Conservation (phyloP, 2,888 invertebrate genomes). For the Xylota sylvarum region DNA sequence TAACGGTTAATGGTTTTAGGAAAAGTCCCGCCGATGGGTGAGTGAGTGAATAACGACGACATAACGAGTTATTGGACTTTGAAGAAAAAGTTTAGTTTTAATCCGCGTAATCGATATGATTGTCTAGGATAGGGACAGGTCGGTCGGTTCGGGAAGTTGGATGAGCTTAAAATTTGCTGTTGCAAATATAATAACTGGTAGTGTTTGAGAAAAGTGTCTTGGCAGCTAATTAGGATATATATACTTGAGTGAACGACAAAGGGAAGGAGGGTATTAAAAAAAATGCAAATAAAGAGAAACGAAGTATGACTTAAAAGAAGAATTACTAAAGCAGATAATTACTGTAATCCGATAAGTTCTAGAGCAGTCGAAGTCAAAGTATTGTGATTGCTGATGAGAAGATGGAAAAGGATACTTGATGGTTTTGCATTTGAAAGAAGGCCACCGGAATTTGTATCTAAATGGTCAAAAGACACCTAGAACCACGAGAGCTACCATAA, state of each 20-base stretch:
- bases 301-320: no score
- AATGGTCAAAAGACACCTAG: no score
- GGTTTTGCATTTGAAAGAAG: no score
- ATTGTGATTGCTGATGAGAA: no score
- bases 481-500: no score
- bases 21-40: slow-evolving; percentile 14
- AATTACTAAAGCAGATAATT: no score
- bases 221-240: neutral
- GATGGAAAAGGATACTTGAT: no score
- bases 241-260: neutral
- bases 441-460: no score
- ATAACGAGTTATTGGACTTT: neutral
- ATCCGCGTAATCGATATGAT: slow-evolving; percentile 66
- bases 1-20: slow-evolving; percentile 22
- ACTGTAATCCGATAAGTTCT: no score
- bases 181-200: slow-evolving; percentile 16
- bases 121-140: slow-evolving; percentile 56
- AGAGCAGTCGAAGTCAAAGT: no score
- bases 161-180: slow-evolving; percentile 22
- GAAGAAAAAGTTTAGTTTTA: slow-evolving; percentile 35
- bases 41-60: neutral
- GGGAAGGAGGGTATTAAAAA: neutral
- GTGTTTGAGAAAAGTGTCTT: neutral
- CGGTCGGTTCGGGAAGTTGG: slow-evolving; percentile 13
- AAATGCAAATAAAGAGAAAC: neutral